Evolutionary conservation across 2,797 vertebrate species (phyloP).

Genomic region (Aeoliscus strigatus): DNA sequence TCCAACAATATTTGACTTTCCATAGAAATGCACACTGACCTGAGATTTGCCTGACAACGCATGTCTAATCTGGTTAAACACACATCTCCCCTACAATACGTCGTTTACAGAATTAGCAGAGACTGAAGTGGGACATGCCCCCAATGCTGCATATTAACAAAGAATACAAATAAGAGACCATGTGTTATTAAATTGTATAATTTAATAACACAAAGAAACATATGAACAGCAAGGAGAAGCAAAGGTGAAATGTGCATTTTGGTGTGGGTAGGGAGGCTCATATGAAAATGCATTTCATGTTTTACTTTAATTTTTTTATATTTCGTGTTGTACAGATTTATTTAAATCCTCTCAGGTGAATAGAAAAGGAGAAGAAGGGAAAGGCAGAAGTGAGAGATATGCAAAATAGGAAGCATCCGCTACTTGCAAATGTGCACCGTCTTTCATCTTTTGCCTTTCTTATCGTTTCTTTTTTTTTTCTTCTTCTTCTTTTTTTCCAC

Average conservation of each 20-base stretch:
- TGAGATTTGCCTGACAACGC: constrained; percentile 78
- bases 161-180: constrained; percentile 64
- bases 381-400: constrained; percentile 75
- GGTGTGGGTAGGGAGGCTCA: constrained; percentile 57
- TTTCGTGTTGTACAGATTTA: constrained; percentile 76
- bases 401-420: constrained; percentile 71
- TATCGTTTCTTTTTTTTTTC: constrained; percentile 56
- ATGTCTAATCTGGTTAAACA: constrained; percentile 83
- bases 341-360: constrained; percentile 78
- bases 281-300: constrained; percentile 70
- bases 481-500: constrained; percentile 32
- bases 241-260: constrained; percentile 34
- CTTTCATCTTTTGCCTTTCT: constrained; percentile 69
- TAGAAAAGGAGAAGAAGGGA: constrained; percentile 69
- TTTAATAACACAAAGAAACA: constrained; percentile 54
- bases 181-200: constrained; percentile 59
- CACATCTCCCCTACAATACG: constrained; percentile 74
- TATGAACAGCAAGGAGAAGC: constrained; percentile 31
- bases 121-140: constrained; percentile 71
- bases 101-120: constrained; percentile 80
- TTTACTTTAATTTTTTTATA: constrained; percentile 73
- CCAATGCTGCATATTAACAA: constrained; percentile 64
- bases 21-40: constrained; percentile 74
- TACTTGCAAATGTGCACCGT: constrained; percentile 68
- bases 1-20: constrained; percentile 75